Base-by-base conservation (phyloP, 2,113 vertebrate genomes). In the Lepus americanus region DNA sequence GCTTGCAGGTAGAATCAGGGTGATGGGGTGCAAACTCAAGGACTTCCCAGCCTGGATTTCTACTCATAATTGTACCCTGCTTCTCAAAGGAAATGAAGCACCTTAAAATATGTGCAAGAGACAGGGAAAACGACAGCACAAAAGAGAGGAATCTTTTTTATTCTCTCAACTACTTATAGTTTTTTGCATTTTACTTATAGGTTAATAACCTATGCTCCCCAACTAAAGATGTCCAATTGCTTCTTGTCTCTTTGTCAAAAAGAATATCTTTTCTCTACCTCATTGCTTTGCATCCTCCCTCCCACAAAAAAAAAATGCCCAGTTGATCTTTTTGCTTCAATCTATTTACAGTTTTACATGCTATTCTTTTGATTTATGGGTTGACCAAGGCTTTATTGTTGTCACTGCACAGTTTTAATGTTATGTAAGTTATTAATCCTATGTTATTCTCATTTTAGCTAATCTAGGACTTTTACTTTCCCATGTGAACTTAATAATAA, bases 111-210 rank as follows among this genome's bases (percentile, higher is more conserved):
- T 27, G 67, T 7, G 31, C 55, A 79, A 66, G 59, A 87, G 14
- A 25, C 1, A 27, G 20, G 20, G 9, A 61, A 49, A 51, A 4
- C 23, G 63, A 33, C 7, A 22, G 6, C 10, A n/a, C 23, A 69
- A 86, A 87, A 80, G 1, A 87, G 16, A 79, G 39, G 14, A 49
- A 83, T 83, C 9, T 53, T 59, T n/a, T 72, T 36, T 27, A n/a
- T 72, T 90, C 55, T 92, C 74, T 74, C 7, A 82, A 39, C 17
- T 11, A 36, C 8, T 55, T 33, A 70, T 1, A 49, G 39, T 53
- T 91, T n/a, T n/a, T 91, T 74, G 80, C n/a, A 76, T 76, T 74
- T 80, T 96, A 31, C 20, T 3, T 78, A 66, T 66, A 85, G 67
- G 2, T 85, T 33, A 11, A 17, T 67, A 17, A 61, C 49, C 0